Base-by-base conservation (phyloP, 2,797 vertebrate genomes). In the Spinus pinus region DNA sequence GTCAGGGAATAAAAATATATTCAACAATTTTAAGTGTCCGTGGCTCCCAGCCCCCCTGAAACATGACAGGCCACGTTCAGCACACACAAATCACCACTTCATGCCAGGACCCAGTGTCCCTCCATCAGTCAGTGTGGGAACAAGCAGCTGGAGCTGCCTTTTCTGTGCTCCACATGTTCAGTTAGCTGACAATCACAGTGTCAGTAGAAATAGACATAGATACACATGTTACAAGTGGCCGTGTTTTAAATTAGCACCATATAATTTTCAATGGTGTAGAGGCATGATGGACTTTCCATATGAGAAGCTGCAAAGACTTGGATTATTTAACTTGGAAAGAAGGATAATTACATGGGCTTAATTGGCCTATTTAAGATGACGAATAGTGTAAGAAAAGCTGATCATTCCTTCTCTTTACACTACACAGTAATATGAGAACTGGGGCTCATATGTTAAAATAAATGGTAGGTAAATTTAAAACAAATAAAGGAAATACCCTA, bases 291-390 rank as follows among this genome's bases (percentile, higher is more conserved):
- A 89, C 94, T 97, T 95, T 92, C 90, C 81, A 87, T 94, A 85
- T 69, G 92, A 95, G 93, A 95, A 94, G 60, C 86, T 93, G 94
- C 88, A 95, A 96, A 96, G 90, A 41, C 74, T 91, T 95, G 93
- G 94, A 94, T 95, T 97, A 95, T 97, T 97, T 96, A 94, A 92
- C 93, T 97, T 95, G 94, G 94, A 96, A 95, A 92, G 95, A 93
- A 87, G 67, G 71, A 82, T 95, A 96, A 95, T 97, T 95, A 87
- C 84, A 80, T 3, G 3, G 53, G 67, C 67, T 95, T 97, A 97
- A 97, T 95, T 96, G 94, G 88, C 67, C 92, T 93, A 95, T 95
- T 97, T 95, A 95, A 94, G 78, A 96, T 96, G 93, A 95, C 93
- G 90, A 88, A 96, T 97, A 67, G 64, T 64, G 89, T 82, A 92